Conservation (phyloP, 1,140 invertebrate species). For the Bombus sibiricus region DNA sequence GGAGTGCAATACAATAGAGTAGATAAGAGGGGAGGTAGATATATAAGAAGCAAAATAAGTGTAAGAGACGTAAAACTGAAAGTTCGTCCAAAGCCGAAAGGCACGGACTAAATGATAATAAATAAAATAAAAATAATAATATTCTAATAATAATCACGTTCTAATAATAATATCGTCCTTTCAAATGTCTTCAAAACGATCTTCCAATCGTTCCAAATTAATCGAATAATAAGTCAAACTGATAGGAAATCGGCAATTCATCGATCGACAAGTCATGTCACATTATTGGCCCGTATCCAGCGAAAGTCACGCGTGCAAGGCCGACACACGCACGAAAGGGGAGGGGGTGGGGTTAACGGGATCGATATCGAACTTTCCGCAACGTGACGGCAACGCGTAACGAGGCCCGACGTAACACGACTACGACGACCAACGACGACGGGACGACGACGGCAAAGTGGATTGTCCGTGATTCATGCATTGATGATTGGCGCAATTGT, state of each 20-base stretch:
- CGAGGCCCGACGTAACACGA: conserved; percentile 64
- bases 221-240: background rate
- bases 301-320: conserved; percentile 6
- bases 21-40: too few species aligned
- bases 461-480: conserved; percentile 69
- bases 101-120: too few species aligned
- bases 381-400: conserved; percentile 68
- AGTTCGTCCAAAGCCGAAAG: too few species aligned
- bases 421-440: conserved; percentile 39
- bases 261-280: conserved; percentile 5
- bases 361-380: conserved; percentile 68
- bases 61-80: too few species aligned
- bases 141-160: too few species aligned
- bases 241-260: background rate
- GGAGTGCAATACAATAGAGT: too few species aligned
- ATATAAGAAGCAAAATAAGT: too few species aligned
- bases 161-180: too few species aligned
- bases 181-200: too few species aligned
- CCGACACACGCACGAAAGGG: background rate
- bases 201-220: background rate
- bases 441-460: conserved; percentile 59
- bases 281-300: conserved; percentile 29
- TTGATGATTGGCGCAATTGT: conserved; percentile 71
- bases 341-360: background rate
- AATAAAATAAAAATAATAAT: too few species aligned